Conservation (phyloP, 2,113 vertebrate species). For the Zosterops pallidus region DNA sequence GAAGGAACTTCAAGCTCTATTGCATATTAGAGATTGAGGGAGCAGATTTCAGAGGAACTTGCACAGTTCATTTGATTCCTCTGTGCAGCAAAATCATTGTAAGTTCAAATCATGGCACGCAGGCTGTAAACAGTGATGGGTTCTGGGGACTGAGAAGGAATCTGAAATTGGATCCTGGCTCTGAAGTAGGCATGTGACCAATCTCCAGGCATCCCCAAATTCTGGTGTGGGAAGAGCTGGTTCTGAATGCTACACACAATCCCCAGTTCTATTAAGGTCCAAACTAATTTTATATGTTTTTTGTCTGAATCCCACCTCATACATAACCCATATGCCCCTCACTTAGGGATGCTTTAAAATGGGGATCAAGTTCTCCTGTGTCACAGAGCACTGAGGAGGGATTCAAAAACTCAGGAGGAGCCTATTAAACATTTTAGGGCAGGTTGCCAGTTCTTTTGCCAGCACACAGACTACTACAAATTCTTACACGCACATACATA, state of each 20-base stretch:
- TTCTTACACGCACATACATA: slow-evolving; percentile 59
- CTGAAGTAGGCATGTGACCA: background rate
- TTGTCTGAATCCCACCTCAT: background rate
- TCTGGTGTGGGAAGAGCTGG: background rate
- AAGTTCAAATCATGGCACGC: background rate
- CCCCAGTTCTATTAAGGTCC: background rate
- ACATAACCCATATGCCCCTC: background rate
- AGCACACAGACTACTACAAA: slow-evolving; percentile 60
- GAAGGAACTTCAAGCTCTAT: background rate
- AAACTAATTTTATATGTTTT: background rate
- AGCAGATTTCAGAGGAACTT: background rate
- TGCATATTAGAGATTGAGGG: background rate
- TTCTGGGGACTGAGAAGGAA: background rate
- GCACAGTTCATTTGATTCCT: background rate
- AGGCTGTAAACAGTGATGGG: background rate
- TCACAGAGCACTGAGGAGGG: background rate
- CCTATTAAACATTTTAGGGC: slow-evolving; percentile 38
- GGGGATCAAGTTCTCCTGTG: background rate
- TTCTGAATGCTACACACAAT: background rate
- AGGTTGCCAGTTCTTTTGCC: slow-evolving; percentile 55
- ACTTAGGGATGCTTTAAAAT: background rate
- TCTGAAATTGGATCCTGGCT: background rate
- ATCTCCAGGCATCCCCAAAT: background rate
- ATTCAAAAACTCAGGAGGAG: slow-evolving; percentile 49
- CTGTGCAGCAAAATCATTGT: background rate